These are phyloP conservation scores for Drosophila subquinaria DNA, from an alignment of 2,888 invertebrate genomes.

Conservation along the genomic window DNA sequence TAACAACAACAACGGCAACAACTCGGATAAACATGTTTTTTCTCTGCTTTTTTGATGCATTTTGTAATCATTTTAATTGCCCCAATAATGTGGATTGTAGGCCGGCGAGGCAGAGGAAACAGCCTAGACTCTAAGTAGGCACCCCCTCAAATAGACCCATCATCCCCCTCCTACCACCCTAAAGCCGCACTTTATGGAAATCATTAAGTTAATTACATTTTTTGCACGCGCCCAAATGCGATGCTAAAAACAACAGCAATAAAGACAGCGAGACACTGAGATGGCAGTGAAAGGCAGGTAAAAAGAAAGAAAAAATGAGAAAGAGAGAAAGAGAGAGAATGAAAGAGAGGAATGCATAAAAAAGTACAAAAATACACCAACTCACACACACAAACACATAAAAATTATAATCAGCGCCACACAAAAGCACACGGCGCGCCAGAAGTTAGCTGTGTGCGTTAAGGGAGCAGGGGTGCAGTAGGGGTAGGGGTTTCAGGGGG, in stretches of 20 bases:
- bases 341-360: constrained; percentile 30
- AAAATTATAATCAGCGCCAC: constrained; percentile 80
- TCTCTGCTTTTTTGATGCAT: constrained; percentile 42
- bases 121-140: constrained; percentile 14
- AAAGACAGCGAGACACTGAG: constrained; percentile 15
- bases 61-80: constrained; percentile 82
- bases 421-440: constrained; percentile 80
- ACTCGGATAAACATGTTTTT: not conserved
- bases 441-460: constrained; percentile 45
- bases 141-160: not conserved
- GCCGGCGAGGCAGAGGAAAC: not conserved
- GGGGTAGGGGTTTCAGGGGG: not conserved
- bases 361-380: constrained; percentile 22
- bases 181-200: constrained; percentile 74
- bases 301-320: constrained; percentile 6
- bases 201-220: constrained; percentile 84
- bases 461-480: not conserved
- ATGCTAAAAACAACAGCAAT: constrained; percentile 50
- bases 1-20: constrained; percentile 15
- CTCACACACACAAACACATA: constrained; percentile 55
- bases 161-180: not conserved
- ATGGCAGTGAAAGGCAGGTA: constrained; percentile 30
- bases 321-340: not conserved
- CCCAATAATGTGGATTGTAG: constrained; percentile 65
- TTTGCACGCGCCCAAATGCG: constrained; percentile 73